These are phyloP conservation scores for Amyelois transitella DNA, from an alignment of 1,140 invertebrate species.

Conservation along the genomic window DNA sequence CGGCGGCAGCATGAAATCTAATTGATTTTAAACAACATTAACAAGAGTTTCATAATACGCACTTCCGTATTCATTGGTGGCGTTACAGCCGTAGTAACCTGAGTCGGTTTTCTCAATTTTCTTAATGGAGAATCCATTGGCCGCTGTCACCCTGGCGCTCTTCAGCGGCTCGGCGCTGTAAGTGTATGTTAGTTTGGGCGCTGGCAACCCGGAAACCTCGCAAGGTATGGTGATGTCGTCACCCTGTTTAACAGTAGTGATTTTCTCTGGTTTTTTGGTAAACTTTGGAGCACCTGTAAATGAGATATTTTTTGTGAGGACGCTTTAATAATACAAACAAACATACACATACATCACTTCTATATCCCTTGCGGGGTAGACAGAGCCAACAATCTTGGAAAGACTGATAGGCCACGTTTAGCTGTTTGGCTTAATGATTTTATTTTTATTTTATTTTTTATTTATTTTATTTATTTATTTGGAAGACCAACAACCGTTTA, in stretches of 20 bases:
- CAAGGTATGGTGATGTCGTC: conserved; percentile 40
- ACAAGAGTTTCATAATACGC: conserved; percentile 35
- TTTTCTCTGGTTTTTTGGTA: conserved; percentile 17
- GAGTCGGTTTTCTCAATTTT: conserved; percentile 27
- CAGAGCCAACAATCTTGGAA: too few species aligned
- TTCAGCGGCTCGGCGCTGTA: conserved; percentile 32
- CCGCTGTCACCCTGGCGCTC: conserved; percentile 9
- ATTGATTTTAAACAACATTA: conserved; percentile 16
- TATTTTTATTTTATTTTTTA: too few species aligned
- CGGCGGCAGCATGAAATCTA: too few species aligned
- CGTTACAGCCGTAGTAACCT: conserved; percentile 51
- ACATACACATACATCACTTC: too few species aligned
- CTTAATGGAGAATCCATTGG: conserved; percentile 31
- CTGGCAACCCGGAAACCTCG: conserved; percentile 23
- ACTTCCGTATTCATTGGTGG: conserved; percentile 30
- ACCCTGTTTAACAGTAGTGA: conserved; percentile 19
- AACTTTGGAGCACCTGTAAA: conserved; percentile 37
- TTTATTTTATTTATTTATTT: too few species aligned
- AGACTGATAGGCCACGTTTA: too few species aligned
- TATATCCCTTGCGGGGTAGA: too few species aligned
- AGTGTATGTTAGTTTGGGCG: conserved; percentile 27
- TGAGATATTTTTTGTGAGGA: too few species aligned
- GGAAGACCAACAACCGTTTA: too few species aligned
- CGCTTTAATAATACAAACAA: too few species aligned
- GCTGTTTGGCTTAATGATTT: too few species aligned